phyloP scores from a whole-genome alignment of 2,888 invertebrate genomes.

The Aphrophora alni region DNA sequence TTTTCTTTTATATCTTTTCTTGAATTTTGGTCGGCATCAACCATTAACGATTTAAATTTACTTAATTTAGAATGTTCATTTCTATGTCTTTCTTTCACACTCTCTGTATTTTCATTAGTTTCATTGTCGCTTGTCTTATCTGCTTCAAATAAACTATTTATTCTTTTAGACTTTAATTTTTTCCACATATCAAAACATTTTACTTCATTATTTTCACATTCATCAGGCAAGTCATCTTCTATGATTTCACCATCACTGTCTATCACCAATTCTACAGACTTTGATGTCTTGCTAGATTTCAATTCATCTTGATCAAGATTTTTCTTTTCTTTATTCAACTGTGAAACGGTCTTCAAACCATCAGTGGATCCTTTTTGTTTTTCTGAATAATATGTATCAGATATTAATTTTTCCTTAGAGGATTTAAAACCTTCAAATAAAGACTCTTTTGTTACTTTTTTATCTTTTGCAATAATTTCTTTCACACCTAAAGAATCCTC shows the following conservation, averaged over 20 bases:
- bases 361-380: neutral
- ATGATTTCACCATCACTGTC: conserved; percentile 6
- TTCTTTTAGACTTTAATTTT: neutral
- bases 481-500: neutral
- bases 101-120: neutral
- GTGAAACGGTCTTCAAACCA: neutral
- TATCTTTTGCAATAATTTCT: too few species aligned
- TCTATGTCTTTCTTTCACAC: neutral
- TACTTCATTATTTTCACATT: neutral
- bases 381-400: neutral
- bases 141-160: neutral
- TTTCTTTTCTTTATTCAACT: neutral
- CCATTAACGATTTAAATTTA: neutral
- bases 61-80: neutral
- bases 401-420: neutral
- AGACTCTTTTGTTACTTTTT: too few species aligned
- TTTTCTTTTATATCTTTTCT: neutral
- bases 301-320: neutral
- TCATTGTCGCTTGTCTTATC: neutral
- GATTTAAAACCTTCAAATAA: neutral
- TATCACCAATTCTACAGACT: neutral
- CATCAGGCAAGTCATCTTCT: neutral
- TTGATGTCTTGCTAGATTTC: neutral
- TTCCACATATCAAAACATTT: neutral
- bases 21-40: neutral